A percentile compares a stretch with the other conserved stretches of the same genome.
These are phyloP conservation scores for Furcifer pardalis DNA, from an alignment of 2,797 vertebrate genomes.

Conservation along the genomic window DNA sequence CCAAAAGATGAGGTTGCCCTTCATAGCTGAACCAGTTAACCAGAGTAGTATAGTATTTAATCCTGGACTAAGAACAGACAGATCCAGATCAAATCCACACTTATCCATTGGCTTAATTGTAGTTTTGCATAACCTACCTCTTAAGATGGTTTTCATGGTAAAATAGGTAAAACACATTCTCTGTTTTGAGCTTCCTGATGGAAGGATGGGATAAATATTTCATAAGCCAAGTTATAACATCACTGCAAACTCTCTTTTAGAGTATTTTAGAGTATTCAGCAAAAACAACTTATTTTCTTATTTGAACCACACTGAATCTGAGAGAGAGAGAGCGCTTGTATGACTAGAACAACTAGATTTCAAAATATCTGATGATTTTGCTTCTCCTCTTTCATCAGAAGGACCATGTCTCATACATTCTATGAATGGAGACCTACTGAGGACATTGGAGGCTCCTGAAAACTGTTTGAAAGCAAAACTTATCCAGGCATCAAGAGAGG, in stretches of 20 bases:
- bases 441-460: slow-evolving; percentile 88
- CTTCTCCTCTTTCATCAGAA: slow-evolving; percentile 75
- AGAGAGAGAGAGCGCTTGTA: no score
- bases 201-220: not conserved
- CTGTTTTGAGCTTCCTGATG: not conserved
- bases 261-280: slow-evolving; percentile 17
- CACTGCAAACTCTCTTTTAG: slow-evolving; percentile 15
- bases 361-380: not conserved
- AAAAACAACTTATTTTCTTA: not conserved
- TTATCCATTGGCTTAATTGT: not conserved
- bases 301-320: not conserved
- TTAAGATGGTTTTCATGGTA: not conserved
- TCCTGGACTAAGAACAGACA: not conserved
- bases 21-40: not conserved
- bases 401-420: slow-evolving; percentile 98
- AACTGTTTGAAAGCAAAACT: slow-evolving; percentile 86
- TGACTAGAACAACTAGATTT: slow-evolving; percentile 23
- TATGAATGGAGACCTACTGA: slow-evolving; percentile 97
- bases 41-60: not conserved
- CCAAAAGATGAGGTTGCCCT: not conserved
- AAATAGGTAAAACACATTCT: not conserved
- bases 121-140: not conserved
- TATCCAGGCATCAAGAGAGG: slow-evolving; percentile 92
- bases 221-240: not conserved
- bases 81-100: no score